phyloP scores from a whole-genome alignment of 2,888 invertebrate genomes.

The Erpobdella octoculata region DNA sequence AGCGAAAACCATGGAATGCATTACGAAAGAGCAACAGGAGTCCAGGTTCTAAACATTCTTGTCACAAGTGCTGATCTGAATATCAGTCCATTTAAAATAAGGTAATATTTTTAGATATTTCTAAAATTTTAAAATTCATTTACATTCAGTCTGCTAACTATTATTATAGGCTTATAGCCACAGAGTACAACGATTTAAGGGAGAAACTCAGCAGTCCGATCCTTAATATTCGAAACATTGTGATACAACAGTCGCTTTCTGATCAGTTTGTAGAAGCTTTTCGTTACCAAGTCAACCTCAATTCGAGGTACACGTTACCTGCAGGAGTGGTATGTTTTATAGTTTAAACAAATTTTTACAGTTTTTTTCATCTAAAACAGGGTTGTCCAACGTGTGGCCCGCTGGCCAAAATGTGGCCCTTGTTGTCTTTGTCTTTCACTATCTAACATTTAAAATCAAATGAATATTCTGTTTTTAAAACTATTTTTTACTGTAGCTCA shows the following conservation, averaged over 20 bases:
- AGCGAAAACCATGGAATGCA: conserved; percentile 59
- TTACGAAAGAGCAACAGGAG: conserved; percentile 60
- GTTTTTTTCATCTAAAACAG: too few species aligned
- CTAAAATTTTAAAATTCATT: background rate
- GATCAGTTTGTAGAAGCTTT: conserved; percentile 80
- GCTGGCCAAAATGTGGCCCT: too few species aligned
- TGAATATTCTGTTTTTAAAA: too few species aligned
- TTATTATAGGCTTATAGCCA: conserved; percentile 59
- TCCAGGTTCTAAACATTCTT: conserved; percentile 75
- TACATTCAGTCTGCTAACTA: background rate
- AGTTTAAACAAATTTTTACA: too few species aligned
- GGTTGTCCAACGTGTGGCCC: too few species aligned
- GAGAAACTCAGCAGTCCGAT: conserved; percentile 65
- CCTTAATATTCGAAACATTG: conserved; percentile 63
- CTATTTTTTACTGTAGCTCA: too few species aligned
- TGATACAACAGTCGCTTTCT: conserved; percentile 68
- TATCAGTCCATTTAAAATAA: conserved; percentile 45
- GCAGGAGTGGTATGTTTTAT: too few species aligned
- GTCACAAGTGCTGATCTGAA: conserved; percentile 53
- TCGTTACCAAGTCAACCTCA: conserved; percentile 59
- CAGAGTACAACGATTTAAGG: conserved; percentile 70
- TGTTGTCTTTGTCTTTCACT: too few species aligned
- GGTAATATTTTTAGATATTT: conserved; percentile 48
- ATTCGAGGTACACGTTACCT: conserved; percentile 33
- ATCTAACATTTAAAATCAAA: too few species aligned